A percentile compares a stretch with the other conserved stretches of the same genome.
phyloP scores from a whole-genome alignment of 2,113 vertebrate species.

The Mohoua ochrocephala region DNA sequence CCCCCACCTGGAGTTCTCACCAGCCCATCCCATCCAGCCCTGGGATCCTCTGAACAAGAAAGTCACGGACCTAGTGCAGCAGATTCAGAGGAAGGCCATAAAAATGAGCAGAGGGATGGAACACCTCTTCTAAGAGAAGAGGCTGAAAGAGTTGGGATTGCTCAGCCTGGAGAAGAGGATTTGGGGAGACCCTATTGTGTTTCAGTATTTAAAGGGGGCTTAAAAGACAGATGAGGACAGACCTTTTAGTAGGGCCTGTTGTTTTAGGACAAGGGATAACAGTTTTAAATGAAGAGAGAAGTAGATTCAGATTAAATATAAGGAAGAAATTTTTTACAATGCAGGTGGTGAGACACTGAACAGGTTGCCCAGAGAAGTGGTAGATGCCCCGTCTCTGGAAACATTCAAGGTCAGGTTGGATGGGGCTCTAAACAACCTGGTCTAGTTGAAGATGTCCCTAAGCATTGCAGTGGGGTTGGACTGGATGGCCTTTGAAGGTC shows the following conservation, averaged over 20 bases:
- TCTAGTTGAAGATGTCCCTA: background rate
- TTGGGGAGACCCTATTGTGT: rapidly evolving
- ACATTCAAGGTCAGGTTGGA: background rate
- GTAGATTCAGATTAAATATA: background rate
- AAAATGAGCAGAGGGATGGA: background rate
- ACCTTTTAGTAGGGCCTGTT: background rate
- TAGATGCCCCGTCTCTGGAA: background rate
- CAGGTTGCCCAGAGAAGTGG: background rate
- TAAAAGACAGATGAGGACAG: background rate
- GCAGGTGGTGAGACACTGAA: background rate
- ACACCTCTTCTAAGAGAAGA: background rate
- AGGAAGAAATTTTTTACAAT: background rate
- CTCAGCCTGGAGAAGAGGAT: background rate
- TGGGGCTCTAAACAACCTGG: background rate
- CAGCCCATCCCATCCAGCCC: background rate
- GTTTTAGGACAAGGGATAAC: background rate
- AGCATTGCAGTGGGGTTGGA: background rate
- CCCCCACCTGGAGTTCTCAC: rapidly evolving
- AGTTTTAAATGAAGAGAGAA: background rate
- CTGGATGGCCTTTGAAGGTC: background rate
- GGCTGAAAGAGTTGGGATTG: background rate
- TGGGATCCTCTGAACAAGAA: background rate
- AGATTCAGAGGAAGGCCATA: background rate
- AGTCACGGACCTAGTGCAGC: background rate
- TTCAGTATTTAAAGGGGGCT: background rate